phyloP scores from a whole-genome alignment of 92 coral and sea anemone species.

The Palythoa grandis region DNA sequence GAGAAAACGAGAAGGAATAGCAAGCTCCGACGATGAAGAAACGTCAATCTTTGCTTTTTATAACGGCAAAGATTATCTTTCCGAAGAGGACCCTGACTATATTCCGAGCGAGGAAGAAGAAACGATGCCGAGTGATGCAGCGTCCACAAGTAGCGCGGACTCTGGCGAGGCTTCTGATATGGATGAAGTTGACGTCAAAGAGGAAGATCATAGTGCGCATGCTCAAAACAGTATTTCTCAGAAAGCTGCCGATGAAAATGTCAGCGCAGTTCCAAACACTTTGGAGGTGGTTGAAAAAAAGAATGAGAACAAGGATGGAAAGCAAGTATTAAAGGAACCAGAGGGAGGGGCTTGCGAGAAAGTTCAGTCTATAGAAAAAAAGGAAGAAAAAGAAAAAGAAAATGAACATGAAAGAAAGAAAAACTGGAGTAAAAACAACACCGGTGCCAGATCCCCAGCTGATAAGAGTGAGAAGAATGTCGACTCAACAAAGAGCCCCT shows the following conservation, averaged over 20 bases:
- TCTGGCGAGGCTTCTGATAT: constrained; percentile 35
- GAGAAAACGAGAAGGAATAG: constrained; percentile 74
- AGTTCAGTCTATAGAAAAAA: no score
- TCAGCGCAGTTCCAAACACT: background rate
- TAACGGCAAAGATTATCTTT: constrained; percentile 61
- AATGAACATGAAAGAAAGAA: background rate
- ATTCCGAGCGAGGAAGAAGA: constrained; percentile 64
- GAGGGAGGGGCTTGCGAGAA: background rate
- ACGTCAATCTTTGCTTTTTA: constrained; percentile 57
- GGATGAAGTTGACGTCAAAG: constrained; percentile 24
- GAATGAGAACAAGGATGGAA: background rate
- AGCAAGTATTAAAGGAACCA: background rate
- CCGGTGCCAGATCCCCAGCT: background rate
- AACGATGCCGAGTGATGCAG: constrained; percentile 21
- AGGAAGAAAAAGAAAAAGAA: background rate
- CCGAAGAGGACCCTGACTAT: constrained; percentile 92
- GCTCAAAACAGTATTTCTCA: background rate
- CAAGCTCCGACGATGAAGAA: constrained; percentile 53
- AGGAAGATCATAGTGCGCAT: constrained; percentile 2
- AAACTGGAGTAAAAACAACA: background rate
- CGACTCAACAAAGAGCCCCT: background rate
- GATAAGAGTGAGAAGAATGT: background rate
- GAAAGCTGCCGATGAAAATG: background rate
- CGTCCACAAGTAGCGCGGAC: background rate
- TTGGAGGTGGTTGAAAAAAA: background rate